Evolutionary conservation across 2,797 vertebrate genomes (phyloP).

Genomic region (Ficedula albicollis): DNA sequence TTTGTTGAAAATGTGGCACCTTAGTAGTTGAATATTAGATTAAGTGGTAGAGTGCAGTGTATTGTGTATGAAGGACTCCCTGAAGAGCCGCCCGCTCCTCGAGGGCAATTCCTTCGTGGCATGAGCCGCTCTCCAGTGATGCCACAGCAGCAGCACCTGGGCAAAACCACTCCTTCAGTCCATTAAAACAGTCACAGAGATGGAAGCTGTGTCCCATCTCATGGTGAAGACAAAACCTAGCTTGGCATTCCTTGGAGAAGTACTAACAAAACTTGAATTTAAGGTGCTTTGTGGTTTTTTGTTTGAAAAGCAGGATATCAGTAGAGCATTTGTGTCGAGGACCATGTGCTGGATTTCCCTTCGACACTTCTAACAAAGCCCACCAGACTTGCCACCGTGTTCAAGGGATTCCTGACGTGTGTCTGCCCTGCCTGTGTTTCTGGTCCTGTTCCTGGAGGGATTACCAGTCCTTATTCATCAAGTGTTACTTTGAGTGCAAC

Average conservation of each 20-base stretch:
- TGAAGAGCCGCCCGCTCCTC: not conserved
- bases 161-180: not conserved
- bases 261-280: not conserved
- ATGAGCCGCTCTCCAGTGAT: not conserved
- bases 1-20: not conserved
- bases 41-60: not conserved
- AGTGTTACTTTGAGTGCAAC: not conserved
- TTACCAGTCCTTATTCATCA: not conserved
- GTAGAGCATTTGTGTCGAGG: not conserved
- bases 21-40: not conserved
- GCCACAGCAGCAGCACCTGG: not conserved
- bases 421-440: not conserved
- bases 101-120: accelerated
- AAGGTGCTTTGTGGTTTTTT: not conserved
- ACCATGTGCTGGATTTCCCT: not conserved
- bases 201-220: not conserved
- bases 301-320: not conserved
- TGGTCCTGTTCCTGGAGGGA: not conserved
- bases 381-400: not conserved
- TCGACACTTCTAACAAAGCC: not conserved
- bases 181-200: not conserved
- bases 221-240: not conserved
- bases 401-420: not conserved
- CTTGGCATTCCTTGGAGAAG: not conserved
- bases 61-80: not conserved